Conservation (phyloP, 2,797 vertebrate genomes). For the Pangasius krempfi region DNA sequence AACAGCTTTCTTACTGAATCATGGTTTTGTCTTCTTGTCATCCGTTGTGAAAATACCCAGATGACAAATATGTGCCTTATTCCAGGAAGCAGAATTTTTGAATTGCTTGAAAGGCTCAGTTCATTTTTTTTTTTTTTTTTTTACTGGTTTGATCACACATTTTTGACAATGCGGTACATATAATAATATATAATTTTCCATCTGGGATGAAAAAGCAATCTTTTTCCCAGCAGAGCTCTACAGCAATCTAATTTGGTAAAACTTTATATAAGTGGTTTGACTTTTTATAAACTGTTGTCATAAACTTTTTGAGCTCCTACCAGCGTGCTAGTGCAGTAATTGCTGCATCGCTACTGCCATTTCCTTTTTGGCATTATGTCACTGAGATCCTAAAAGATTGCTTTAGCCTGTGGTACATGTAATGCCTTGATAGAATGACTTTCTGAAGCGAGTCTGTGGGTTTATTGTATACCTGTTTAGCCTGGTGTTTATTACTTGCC, state of each 20-base stretch:
- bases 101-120: not conserved
- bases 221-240: not conserved
- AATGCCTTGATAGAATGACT: not conserved
- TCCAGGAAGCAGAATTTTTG: not conserved
- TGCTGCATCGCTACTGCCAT: not conserved
- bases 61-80: not conserved
- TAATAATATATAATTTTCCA: not conserved
- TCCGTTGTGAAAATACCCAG: not conserved
- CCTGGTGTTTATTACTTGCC: not conserved
- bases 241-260: not conserved
- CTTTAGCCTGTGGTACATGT: not conserved
- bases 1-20: slow-evolving; percentile 11
- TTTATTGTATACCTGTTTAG: not conserved
- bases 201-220: not conserved
- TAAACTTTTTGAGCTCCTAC: not conserved
- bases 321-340: too few relatives aligned
- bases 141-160: not conserved
- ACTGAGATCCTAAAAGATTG: too few relatives aligned
- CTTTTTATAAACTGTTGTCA: not conserved
- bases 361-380: not conserved
- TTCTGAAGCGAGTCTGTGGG: not conserved
- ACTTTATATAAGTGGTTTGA: not conserved
- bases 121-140: not conserved
- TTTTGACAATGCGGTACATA: not conserved
- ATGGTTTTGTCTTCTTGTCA: slow-evolving; percentile 22